Percentiles rank a stretch among this genome's conserved stretches.
Conservation (phyloP, 2,888 invertebrate species). For the Chouioia cunea region DNA sequence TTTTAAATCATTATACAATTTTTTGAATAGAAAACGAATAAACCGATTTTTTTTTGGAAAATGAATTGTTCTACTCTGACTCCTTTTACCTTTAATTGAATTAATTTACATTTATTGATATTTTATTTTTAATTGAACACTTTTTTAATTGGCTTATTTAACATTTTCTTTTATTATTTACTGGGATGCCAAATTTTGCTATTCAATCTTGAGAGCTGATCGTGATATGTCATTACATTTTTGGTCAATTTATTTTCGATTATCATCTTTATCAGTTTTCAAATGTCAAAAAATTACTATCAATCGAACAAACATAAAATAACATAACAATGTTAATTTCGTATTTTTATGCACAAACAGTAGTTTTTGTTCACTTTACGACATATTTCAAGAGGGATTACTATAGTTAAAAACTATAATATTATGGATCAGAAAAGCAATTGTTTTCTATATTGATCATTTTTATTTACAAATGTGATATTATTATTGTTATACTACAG, state of each 20-base stretch:
- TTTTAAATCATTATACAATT: no score
- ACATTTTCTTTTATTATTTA: constrained; percentile 56
- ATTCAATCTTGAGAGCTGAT: constrained; percentile 67
- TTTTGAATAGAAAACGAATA: constrained; percentile 51
- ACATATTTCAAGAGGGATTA: no score
- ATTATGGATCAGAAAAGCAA: no score
- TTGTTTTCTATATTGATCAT: no score
- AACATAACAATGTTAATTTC: neutral
- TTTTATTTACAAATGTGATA: no score
- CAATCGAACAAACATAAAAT: neutral
- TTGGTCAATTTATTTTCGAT: constrained; percentile 69
- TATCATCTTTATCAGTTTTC: constrained; percentile 70
- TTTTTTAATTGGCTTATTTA: constrained; percentile 27
- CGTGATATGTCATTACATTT: constrained; percentile 69
- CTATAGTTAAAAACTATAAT: no score
- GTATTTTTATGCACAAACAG: constrained; percentile 64
- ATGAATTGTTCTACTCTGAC: constrained; percentile 26
- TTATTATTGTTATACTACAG: no score
- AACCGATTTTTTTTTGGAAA: constrained; percentile 55
- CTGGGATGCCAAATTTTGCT: constrained; percentile 73
- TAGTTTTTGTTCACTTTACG: constrained; percentile 63
- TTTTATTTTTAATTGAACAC: constrained; percentile 36
- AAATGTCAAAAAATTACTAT: constrained; percentile 60
- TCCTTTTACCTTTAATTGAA: constrained; percentile 5
- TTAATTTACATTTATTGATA: constrained; percentile 27